phyloP scores from a whole-genome alignment of 2,797 vertebrate genomes.

The Danio kyathit region DNA sequence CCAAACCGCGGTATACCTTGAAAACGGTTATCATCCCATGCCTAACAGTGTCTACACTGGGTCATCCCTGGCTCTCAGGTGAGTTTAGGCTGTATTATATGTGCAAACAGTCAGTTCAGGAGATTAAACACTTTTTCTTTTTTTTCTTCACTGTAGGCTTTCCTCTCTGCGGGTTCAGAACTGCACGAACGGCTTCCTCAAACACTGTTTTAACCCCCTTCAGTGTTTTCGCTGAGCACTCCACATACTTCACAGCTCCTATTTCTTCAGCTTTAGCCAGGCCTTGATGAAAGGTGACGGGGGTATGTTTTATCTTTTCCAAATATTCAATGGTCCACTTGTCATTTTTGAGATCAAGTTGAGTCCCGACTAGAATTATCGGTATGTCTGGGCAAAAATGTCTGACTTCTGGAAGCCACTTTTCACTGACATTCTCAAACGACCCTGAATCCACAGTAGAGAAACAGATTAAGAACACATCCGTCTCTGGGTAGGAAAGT shows the following conservation, averaged over 20 bases:
- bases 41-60: too few relatives aligned
- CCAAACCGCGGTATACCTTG: too few relatives aligned
- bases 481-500: not conserved
- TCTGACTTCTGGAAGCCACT: slow-evolving; percentile 8
- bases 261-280: not conserved
- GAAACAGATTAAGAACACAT: not conserved
- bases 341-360: not conserved
- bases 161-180: not conserved
- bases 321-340: not conserved
- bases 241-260: slow-evolving; percentile 12
- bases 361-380: not conserved
- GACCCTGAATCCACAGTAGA: not conserved
- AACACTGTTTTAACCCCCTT: not conserved
- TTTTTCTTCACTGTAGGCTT: not conserved
- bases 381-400: not conserved
- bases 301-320: not conserved
- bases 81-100: not conserved
- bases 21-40: too few relatives aligned
- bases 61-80: too few relatives aligned
- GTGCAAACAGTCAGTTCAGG: not conserved
- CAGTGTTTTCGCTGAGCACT: not conserved
- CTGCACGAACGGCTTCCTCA: not conserved
- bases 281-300: not conserved
- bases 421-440: not conserved
- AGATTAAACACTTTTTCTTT: slow-evolving; percentile 7